Conservation (phyloP, 2,888 invertebrate species). For the Mesorhabditis belari region DNA sequence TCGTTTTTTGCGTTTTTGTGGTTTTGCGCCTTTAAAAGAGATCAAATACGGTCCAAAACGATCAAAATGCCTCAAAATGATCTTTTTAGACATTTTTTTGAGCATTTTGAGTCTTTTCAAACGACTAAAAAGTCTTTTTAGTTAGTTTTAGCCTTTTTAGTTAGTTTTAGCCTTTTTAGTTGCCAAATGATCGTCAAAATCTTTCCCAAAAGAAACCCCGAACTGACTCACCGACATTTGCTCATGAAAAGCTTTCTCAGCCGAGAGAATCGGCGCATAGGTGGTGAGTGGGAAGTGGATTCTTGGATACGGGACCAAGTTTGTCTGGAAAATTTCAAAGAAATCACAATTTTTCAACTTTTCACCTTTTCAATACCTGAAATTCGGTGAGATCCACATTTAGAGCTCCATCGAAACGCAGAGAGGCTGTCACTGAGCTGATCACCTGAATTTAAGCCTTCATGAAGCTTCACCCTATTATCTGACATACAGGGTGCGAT, state of each 20-base stretch:
- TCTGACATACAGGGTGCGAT: not conserved
- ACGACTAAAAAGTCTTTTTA: no score
- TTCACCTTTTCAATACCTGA: slow-evolving; percentile 54
- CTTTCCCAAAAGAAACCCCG: not conserved
- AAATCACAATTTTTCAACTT: not conserved
- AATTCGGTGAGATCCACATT: slow-evolving; percentile 80
- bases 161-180: no score
- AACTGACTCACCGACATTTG: slow-evolving; percentile 29
- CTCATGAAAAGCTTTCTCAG: slow-evolving; percentile 47
- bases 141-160: no score
- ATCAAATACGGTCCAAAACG: no score
- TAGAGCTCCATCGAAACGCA: slow-evolving; percentile 79
- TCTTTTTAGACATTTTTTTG: no score
- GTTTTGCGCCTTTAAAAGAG: no score
- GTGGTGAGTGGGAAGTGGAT: slow-evolving; percentile 80
- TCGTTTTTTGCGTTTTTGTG: no score
- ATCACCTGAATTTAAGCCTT: slow-evolving; percentile 52
- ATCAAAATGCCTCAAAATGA: no score
- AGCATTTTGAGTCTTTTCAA: no score
- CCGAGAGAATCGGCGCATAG: slow-evolving; percentile 49
- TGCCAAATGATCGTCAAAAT: no score
- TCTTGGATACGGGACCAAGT: slow-evolving; percentile 73
- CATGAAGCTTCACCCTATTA: not conserved
- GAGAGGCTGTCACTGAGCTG: slow-evolving; percentile 76
- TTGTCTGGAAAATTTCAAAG: slow-evolving; percentile 54